Evolutionary conservation across 1,140 invertebrate genomes (phyloP).

Genomic region (Acromyrmex echinatior): DNA sequence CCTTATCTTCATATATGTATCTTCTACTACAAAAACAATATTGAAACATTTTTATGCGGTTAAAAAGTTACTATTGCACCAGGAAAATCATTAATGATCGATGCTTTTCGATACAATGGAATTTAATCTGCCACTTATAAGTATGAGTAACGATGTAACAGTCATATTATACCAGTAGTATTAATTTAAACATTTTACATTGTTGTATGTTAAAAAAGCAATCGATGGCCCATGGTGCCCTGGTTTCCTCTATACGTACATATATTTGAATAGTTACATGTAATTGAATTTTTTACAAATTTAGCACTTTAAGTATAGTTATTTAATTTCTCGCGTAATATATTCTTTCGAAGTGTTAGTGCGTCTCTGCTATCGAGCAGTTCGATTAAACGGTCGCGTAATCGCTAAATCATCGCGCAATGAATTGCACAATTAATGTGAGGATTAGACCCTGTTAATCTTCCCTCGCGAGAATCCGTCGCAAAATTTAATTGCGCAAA

Average conservation of each 20-base stretch:
- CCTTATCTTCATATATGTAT: too few relatives aligned
- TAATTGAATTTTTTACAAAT: neutral
- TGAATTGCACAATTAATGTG: conserved; percentile 33
- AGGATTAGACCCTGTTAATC: neutral
- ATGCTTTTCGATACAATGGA: too few relatives aligned
- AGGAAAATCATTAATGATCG: too few relatives aligned
- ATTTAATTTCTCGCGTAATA: neutral
- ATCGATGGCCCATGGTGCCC: too few relatives aligned
- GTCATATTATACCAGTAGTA: too few relatives aligned
- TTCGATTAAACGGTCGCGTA: neutral
- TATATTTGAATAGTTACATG: neutral
- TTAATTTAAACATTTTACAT: too few relatives aligned
- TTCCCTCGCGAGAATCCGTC: neutral
- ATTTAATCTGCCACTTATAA: too few relatives aligned
- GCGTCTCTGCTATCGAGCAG: neutral
- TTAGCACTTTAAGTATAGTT: neutral
- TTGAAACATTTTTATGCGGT: too few relatives aligned
- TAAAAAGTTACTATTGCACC: too few relatives aligned
- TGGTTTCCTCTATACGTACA: neutral
- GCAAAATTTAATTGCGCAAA: conserved; percentile 28
- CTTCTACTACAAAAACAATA: too few relatives aligned
- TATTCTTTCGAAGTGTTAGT: neutral
- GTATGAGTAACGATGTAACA: too few relatives aligned
- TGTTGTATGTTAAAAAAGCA: too few relatives aligned
- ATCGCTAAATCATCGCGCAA: neutral